phyloP scores from a whole-genome alignment of 64 coral and sea anemone genomes.

The Montipora foliosa region DNA sequence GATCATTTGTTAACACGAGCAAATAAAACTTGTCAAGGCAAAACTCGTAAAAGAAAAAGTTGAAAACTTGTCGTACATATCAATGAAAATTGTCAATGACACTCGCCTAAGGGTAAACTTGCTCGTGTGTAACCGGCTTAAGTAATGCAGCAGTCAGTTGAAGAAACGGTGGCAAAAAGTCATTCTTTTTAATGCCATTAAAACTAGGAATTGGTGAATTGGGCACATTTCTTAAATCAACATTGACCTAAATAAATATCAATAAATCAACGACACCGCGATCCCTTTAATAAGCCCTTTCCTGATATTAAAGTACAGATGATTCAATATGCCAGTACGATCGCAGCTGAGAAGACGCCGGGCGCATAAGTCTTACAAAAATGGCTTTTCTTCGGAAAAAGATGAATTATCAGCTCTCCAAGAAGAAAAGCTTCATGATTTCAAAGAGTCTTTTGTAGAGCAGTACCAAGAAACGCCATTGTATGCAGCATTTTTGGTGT shows the following conservation, averaged over 20 bases:
- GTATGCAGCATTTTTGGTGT: conserved; percentile 89
- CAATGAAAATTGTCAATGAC: background rate
- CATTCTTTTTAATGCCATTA: background rate
- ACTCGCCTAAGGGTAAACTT: background rate
- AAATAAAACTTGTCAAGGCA: too few relatives aligned
- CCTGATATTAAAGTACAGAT: background rate
- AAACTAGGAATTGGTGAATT: background rate
- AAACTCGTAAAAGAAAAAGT: too few relatives aligned
- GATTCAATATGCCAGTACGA: conserved; percentile 13
- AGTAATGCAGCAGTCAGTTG: background rate
- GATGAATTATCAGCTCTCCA: conserved; percentile 14
- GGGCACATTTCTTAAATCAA: background rate
- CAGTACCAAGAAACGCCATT: conserved; percentile 94
- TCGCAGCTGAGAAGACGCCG: background rate
- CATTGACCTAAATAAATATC: background rate
- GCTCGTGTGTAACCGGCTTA: background rate
- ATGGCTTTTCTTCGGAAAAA: conserved; percentile 27
- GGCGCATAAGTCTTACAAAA: conserved; percentile 2
- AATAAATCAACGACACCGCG: background rate
- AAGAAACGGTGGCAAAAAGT: background rate
- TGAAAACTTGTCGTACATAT: background rate
- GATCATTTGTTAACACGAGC: too few relatives aligned
- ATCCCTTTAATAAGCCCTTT: background rate
- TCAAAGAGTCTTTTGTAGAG: conserved; percentile 54
- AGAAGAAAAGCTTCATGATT: conserved; percentile 26